Evolutionary conservation across 2,113 vertebrate genomes (phyloP).

Genomic region (Aplodontia rufa): DNA sequence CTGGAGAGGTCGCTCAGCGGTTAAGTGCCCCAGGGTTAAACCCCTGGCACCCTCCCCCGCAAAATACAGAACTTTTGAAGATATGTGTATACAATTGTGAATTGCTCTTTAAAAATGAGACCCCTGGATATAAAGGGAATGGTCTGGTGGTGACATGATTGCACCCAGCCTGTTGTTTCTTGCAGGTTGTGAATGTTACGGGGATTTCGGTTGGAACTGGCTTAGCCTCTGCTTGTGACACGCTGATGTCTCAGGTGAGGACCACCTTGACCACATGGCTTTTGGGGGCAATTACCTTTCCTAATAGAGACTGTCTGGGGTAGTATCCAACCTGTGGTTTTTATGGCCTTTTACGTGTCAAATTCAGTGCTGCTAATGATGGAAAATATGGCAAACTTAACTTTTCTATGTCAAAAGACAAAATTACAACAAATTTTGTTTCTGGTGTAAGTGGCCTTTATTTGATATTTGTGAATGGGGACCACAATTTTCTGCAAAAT

Average conservation of each 20-base stretch:
- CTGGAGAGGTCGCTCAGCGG: too few relatives aligned
- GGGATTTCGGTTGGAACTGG: slow-evolving; percentile 83
- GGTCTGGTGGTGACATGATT: not conserved
- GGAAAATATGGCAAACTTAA: too few relatives aligned
- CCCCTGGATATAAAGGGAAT: not conserved
- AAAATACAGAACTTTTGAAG: not conserved
- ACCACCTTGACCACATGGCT: not conserved
- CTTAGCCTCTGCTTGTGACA: slow-evolving; percentile 84
- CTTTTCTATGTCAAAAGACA: not conserved
- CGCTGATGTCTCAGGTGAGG: slow-evolving; percentile 85
- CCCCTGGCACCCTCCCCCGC: too few relatives aligned
- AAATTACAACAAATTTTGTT: not conserved
- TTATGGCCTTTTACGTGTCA: not conserved
- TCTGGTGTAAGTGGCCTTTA: not conserved
- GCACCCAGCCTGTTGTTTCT: not conserved
- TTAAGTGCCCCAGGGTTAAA: too few relatives aligned
- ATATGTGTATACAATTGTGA: rapidly evolving
- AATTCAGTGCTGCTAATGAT: not conserved
- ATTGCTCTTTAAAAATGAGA: not conserved
- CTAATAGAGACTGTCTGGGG: not conserved
- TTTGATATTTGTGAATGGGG: too few relatives aligned
- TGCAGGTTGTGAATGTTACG: slow-evolving; percentile 84
- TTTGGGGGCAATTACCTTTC: not conserved
- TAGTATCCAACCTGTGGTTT: not conserved
- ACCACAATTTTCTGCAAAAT: not conserved